Evolutionary conservation across 2,888 invertebrate genomes (phyloP), one percentile per base, ranked within the genome.

Genomic region (Oligia latruncula): DNA sequence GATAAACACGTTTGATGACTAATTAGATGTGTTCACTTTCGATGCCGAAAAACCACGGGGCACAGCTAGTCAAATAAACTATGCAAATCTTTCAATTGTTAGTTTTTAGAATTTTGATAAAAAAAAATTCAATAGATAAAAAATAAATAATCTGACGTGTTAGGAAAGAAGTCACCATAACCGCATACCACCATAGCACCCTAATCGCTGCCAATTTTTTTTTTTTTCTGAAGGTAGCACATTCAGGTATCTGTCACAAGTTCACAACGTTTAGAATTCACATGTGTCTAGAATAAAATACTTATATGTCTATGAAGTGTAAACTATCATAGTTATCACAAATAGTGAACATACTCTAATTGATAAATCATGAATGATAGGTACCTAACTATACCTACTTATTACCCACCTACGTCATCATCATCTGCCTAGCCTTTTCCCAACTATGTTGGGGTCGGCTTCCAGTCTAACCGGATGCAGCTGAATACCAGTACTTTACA

Each of bases 141-240:
- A 29, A 29, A 29, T 49, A 40, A 15, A 23, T 4, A 35, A 77
- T 13, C 20, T 20, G 5, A 40, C 20, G 0, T 11, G 3, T 49
- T 49, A 4, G 8, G 23, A 52, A 77, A 64, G 77, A 77, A 55
- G 77, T 77, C 17, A 77, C 0, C 11, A 8, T 52, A 43, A 77
- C 64, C 52, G 29, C 52, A 55, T 2, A 29, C 29, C 29, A 29
- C 29, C 29, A 29, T 29, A 29, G 29, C 29, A 29, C 29, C 29
- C 29, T 29, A 29, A 29, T 29, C 29, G 13, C 35, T 46, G 29
- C 0, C 8, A n/a, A 55, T 29, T 29, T 29, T 55, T 20, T 8
- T 20, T 8, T 0, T 23, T 55, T 43, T 2, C 29, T 29, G 8
- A 40, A 20, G 1, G 3, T 35, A 65, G 55, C 29, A 29, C 43